Percentiles rank a stretch among this genome's conserved stretches.
Evolutionary conservation across 2,888 invertebrate species (phyloP).

Genomic region (Graphium colonna): DNA sequence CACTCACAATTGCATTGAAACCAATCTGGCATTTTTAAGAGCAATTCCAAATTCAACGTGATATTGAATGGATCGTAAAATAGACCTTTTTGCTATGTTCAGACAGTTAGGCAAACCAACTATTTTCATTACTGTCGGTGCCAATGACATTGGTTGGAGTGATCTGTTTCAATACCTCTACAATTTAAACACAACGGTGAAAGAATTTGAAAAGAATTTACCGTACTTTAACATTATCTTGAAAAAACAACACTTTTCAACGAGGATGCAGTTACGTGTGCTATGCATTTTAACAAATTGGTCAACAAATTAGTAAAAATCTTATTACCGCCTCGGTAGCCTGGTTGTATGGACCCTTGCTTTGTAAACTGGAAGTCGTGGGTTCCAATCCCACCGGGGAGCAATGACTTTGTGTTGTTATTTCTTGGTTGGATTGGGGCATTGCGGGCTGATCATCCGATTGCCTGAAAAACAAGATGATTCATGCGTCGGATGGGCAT

Average conservation of each 20-base stretch:
- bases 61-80: conserved; percentile 47
- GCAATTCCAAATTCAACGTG: conserved; percentile 46
- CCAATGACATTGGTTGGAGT: conserved; percentile 51
- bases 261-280: conserved; percentile 41
- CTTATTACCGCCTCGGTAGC: too few relatives aligned
- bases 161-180: too few relatives aligned
- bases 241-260: conserved; percentile 32
- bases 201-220: background rate
- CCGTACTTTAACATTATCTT: conserved; percentile 23
- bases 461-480: too few relatives aligned
- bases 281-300: conserved; percentile 41
- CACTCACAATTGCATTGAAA: conserved; percentile 21
- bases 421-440: too few relatives aligned
- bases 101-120: conserved; percentile 45
- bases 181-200: conserved; percentile 32
- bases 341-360: too few relatives aligned
- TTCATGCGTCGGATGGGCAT: too few relatives aligned
- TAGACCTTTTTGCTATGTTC: conserved; percentile 43
- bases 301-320: conserved; percentile 34
- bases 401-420: too few relatives aligned
- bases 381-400: too few relatives aligned
- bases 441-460: too few relatives aligned
- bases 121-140: conserved; percentile 41
- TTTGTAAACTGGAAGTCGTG: too few relatives aligned
- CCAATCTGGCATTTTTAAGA: conserved; percentile 36